A percentile compares a stretch with the other conserved stretches of the same genome.
Conservation (phyloP, 1,140 invertebrate species). For the Hetaerina americana region DNA sequence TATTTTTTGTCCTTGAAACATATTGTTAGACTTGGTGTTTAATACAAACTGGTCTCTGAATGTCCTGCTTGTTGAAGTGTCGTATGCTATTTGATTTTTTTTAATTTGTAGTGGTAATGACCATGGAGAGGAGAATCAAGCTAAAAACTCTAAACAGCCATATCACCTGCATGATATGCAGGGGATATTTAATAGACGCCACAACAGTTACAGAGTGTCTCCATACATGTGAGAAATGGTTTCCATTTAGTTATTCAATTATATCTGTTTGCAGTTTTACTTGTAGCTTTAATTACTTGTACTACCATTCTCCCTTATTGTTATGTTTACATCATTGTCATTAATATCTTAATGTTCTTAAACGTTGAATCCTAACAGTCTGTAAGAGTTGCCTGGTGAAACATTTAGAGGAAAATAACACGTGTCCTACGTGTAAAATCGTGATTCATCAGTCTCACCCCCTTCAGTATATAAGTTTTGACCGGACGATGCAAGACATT, state of each 20-base stretch:
- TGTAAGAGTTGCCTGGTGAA: slow-evolving; percentile 97
- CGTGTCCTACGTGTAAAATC: slow-evolving; percentile 91
- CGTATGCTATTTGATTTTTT: not conserved
- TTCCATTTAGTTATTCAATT: slow-evolving; percentile 31
- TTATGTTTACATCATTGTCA: not conserved
- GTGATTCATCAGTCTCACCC: slow-evolving; percentile 97
- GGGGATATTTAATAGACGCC: slow-evolving; percentile 92
- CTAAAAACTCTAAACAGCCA: slow-evolving; percentile 82
- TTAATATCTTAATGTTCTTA: not conserved
- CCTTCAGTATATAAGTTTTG: slow-evolving; percentile 91
- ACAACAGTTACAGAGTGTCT: slow-evolving; percentile 96
- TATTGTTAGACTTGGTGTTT: no score
- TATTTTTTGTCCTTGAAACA: no score
- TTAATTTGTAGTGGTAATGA: slow-evolving; percentile 18
- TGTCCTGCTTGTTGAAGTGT: no score
- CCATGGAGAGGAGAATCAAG: slow-evolving; percentile 81
- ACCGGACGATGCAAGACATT: slow-evolving; percentile 97
- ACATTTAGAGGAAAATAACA: slow-evolving; percentile 92
- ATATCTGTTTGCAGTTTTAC: slow-evolving; percentile 2
- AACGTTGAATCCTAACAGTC: slow-evolving; percentile 44
- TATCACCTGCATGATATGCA: slow-evolving; percentile 91
- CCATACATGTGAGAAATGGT: slow-evolving; percentile 91
- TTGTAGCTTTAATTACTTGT: not conserved
- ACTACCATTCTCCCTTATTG: slow-evolving; percentile 7
- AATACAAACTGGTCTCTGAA: no score